Conservation (phyloP, 2,888 invertebrate genomes). For the Leptothorax acervorum region DNA sequence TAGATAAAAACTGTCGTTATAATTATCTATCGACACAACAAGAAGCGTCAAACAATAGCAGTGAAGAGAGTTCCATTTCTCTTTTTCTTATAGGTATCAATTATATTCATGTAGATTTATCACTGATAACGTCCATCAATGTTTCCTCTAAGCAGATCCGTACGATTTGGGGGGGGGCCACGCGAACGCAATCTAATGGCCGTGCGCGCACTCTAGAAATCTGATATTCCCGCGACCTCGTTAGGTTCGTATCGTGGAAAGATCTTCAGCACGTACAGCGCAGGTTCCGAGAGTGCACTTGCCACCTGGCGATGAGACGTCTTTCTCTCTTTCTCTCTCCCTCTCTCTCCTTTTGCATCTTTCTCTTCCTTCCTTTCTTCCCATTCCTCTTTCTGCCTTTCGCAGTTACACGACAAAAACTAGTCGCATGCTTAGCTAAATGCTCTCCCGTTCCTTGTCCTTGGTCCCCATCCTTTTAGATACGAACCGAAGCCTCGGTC, state of each 20-base stretch:
- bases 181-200: constrained; percentile 24
- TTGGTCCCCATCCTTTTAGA: constrained; percentile 75
- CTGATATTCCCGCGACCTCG: constrained; percentile 71
- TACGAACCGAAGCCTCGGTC: constrained; percentile 61
- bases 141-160: not conserved
- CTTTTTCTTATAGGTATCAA: not conserved
- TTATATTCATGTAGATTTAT: not conserved
- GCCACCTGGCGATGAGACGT: constrained; percentile 78
- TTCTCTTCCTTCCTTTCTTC: constrained; percentile 66
- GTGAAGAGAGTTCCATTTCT: not conserved
- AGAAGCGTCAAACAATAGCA: not conserved
- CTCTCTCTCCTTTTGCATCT: constrained; percentile 29
- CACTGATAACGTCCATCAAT: constrained; percentile 2
- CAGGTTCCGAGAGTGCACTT: constrained; percentile 77
- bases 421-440: constrained; percentile 84
- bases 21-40: not conserved
- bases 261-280: constrained; percentile 73
- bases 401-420: constrained; percentile 80
- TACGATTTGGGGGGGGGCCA: not conserved
- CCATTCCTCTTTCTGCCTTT: constrained; percentile 61
- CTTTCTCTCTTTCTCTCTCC: constrained; percentile 43
- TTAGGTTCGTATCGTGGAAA: constrained; percentile 70
- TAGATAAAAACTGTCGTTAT: not conserved
- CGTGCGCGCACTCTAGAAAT: constrained; percentile 59
- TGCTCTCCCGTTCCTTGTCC: constrained; percentile 76